A percentile compares a stretch with the other conserved stretches of the same genome.
Evolutionary conservation across 2,888 invertebrate genomes (phyloP).

Genomic region (Steinernema scapterisci): DNA sequence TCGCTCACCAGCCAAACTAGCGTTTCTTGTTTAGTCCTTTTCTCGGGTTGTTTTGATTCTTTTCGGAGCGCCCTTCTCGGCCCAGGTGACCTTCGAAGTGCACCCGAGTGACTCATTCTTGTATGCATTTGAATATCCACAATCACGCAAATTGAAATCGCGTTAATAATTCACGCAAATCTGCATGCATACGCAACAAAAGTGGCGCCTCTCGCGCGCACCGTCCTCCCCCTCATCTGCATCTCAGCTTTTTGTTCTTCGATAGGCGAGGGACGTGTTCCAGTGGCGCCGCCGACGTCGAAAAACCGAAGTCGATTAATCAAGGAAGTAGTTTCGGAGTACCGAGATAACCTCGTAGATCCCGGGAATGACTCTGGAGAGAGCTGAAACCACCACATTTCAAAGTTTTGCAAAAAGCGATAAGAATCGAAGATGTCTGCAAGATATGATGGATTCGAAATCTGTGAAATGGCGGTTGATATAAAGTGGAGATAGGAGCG

Average conservation of each 20-base stretch:
- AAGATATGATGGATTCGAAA: not conserved
- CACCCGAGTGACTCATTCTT: not conserved
- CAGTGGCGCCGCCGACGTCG: not conserved
- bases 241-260: not conserved
- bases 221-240: not conserved
- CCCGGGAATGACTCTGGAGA: not conserved
- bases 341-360: not conserved
- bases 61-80: no score
- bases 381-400: not conserved
- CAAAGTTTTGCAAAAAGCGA: not conserved
- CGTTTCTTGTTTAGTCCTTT: no score
- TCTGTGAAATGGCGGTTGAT: no score
- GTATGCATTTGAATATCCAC: not conserved
- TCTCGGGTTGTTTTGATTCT: not conserved
- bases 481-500: no score
- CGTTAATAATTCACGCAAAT: slow-evolving; percentile 16
- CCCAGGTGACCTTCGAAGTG: not conserved
- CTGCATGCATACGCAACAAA: slow-evolving; percentile 23
- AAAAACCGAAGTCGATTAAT: slow-evolving; percentile 18
- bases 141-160: slow-evolving; percentile 7
- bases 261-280: not conserved
- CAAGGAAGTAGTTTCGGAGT: not conserved
- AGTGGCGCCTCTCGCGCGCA: slow-evolving; percentile 5
- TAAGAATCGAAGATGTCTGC: not conserved
- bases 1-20: no score